Evolutionary conservation across 2,113 vertebrate genomes (phyloP).

Genomic region (Nematolebias whitei): DNA sequence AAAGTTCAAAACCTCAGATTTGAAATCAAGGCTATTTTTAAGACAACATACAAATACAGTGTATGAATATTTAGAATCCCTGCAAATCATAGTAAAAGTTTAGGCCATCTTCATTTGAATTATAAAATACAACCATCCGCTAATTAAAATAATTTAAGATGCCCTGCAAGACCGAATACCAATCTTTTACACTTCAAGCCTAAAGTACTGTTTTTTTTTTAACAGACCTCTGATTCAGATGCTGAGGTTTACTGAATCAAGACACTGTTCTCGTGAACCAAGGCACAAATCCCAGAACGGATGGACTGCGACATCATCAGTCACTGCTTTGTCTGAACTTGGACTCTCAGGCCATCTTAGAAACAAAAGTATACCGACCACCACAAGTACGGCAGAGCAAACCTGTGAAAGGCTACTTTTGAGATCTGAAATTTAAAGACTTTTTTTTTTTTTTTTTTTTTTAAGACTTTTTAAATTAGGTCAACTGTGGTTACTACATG

Average conservation of each 20-base stretch:
- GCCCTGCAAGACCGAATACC: background rate
- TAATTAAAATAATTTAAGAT: too few relatives aligned
- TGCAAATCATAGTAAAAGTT: too few relatives aligned
- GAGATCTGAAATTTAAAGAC: too few relatives aligned
- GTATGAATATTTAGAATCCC: too few relatives aligned
- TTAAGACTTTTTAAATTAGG: background rate
- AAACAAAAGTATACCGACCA: constrained; percentile 5
- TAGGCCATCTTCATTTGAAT: too few relatives aligned
- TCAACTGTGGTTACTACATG: too few relatives aligned
- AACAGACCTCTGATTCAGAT: constrained; percentile 55
- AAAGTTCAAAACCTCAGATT: background rate
- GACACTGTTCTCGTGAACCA: constrained; percentile 51
- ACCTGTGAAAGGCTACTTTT: background rate
- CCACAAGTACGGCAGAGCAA: background rate
- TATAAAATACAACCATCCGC: too few relatives aligned
- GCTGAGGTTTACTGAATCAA: constrained; percentile 37
- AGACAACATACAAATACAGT: too few relatives aligned
- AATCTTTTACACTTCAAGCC: constrained; percentile 1
- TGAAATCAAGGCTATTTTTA: background rate
- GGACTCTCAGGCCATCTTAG: constrained; percentile 30
- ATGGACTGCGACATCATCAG: constrained; percentile 34
- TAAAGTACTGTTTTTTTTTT: constrained; percentile 28
- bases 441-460: too few relatives aligned
- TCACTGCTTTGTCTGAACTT: constrained; percentile 70
- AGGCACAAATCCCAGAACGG: constrained; percentile 54